These are phyloP conservation scores for Lasius platythorax DNA, from an alignment of 2,888 invertebrate genomes.

Conservation along the genomic window DNA sequence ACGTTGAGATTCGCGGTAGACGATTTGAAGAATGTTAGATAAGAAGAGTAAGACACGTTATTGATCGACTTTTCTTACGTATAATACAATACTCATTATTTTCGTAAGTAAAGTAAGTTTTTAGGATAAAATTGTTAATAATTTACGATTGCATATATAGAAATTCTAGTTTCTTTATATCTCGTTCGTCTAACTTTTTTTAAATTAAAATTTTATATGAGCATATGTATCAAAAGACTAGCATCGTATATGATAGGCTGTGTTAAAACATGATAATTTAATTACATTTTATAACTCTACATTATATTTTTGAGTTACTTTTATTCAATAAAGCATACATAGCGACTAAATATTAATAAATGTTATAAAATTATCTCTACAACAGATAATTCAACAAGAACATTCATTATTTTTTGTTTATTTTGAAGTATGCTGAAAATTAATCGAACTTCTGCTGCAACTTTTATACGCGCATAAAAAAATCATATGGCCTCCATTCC, in stretches of 20 bases:
- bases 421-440: not conserved
- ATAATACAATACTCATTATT: slow-evolving; percentile 27
- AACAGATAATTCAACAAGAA: not conserved
- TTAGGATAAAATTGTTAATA: not conserved
- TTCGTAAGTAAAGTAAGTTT: not conserved
- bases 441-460: slow-evolving; percentile 53
- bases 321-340: not conserved
- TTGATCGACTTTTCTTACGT: slow-evolving; percentile 26
- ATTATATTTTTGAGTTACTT: not conserved
- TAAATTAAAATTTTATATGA: not conserved
- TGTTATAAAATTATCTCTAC: not conserved
- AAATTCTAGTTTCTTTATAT: not conserved
- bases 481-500: slow-evolving; percentile 61
- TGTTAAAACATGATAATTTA: not conserved
- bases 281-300: not conserved
- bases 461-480: slow-evolving; percentile 62
- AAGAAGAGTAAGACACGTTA: not conserved
- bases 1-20: slow-evolving; percentile 33
- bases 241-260: not conserved
- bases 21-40: slow-evolving; percentile 40
- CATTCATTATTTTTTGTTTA: not conserved
- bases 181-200: not conserved
- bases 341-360: not conserved
- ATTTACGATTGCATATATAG: not conserved
- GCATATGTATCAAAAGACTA: not conserved